Conservation (phyloP, 2,888 invertebrate species). For the Protodeltote pygarga region DNA sequence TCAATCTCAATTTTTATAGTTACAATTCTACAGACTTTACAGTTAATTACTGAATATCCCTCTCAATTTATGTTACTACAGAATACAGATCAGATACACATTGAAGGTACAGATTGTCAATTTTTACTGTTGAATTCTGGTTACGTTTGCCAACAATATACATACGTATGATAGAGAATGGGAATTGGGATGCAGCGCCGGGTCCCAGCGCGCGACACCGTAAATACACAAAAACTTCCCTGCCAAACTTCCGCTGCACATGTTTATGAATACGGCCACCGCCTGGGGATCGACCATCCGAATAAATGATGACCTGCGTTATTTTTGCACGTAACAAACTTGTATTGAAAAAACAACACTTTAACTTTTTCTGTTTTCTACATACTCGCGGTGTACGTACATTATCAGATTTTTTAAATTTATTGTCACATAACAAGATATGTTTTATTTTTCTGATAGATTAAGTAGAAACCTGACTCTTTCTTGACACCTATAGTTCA, state of each 20-base stretch:
- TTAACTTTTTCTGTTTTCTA: constrained; percentile 8
- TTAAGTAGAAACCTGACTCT: no score
- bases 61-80: neutral
- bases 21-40: no score
- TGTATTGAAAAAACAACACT: constrained; percentile 42
- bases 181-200: constrained; percentile 62
- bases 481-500: no score
- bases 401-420: no score
- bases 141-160: constrained; percentile 68
- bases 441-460: no score
- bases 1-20: no score
- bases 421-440: no score
- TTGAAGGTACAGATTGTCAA: constrained; percentile 40
- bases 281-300: constrained; percentile 61
- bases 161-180: constrained; percentile 57
- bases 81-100: constrained; percentile 34
- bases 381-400: neutral
- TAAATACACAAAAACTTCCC: constrained; percentile 80
- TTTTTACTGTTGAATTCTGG: constrained; percentile 55
- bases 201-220: constrained; percentile 59
- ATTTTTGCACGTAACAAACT: constrained; percentile 47
- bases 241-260: constrained; percentile 80
- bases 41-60: no score
- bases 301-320: constrained; percentile 62
- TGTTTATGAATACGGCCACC: constrained; percentile 76